A percentile compares a stretch with the other conserved stretches of the same genome.
phyloP scores from a whole-genome alignment of 2,113 vertebrate genomes.

The Pygoscelis adeliae region DNA sequence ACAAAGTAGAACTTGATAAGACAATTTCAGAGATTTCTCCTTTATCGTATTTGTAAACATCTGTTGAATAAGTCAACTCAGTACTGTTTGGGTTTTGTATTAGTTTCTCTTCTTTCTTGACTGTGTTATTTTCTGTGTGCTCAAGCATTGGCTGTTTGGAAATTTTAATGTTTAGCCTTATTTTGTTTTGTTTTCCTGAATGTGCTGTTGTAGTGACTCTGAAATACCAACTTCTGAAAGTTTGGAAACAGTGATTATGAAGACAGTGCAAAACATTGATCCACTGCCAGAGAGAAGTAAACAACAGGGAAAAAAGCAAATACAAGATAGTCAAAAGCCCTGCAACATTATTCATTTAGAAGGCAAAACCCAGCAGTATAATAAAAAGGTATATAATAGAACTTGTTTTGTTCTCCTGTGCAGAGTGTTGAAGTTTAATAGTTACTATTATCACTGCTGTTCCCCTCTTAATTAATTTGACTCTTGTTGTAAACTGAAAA shows the following conservation, averaged over 20 bases:
- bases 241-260: conserved; percentile 55
- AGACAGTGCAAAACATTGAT: conserved; percentile 48
- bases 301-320: conserved; percentile 39
- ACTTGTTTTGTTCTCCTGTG: neutral
- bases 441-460: neutral
- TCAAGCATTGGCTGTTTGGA: neutral
- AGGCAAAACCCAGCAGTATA: neutral
- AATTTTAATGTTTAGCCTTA: neutral
- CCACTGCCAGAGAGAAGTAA: conserved; percentile 26
- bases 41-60: neutral
- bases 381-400: conserved; percentile 45
- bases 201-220: conserved; percentile 64
- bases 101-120: neutral
- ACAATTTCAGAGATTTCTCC: neutral
- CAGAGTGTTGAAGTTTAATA: neutral
- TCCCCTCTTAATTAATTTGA: neutral
- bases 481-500: neutral
- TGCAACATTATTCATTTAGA: neutral
- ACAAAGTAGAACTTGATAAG: neutral
- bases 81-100: neutral
- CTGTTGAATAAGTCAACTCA: neutral
- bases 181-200: neutral
- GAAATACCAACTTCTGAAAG: conserved; percentile 57
- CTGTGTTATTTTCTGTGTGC: neutral
- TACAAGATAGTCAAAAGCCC: conserved; percentile 1